phyloP scores from a whole-genome alignment of 1,140 invertebrate species.

The Lasioglossum albipes region DNA sequence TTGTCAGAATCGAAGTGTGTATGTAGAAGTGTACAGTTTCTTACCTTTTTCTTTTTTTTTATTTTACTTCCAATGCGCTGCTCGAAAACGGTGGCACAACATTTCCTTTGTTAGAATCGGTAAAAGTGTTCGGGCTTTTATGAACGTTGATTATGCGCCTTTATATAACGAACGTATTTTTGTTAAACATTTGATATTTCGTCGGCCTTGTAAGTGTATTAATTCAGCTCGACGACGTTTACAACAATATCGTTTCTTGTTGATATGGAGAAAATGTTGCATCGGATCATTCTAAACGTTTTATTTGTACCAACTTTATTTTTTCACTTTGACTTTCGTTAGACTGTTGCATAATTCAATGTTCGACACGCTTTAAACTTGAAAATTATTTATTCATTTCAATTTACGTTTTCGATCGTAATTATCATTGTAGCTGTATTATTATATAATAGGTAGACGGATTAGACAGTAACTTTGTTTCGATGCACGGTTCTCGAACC shows the following conservation, averaged over 20 bases:
- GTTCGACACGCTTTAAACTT: background rate
- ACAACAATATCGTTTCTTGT: slow-evolving; percentile 10
- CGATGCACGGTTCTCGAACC: background rate
- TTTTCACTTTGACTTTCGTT: background rate
- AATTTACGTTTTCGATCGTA: background rate
- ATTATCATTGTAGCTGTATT: background rate
- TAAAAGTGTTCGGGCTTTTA: background rate
- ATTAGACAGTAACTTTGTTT: background rate
- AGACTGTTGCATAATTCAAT: slow-evolving; percentile 3
- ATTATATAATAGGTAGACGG: slow-evolving; percentile 23
- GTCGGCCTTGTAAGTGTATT: background rate
- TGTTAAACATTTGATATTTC: background rate
- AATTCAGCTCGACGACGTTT: slow-evolving; percentile 19
- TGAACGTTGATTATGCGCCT: background rate
- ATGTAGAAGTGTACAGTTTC: background rate
- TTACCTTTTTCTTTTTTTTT: slow-evolving; percentile 4
- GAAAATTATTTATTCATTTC: background rate
- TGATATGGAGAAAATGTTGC: slow-evolving; percentile 17
- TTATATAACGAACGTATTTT: slow-evolving; percentile 20
- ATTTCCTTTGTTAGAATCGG: background rate
- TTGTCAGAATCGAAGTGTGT: slow-evolving; percentile 18
- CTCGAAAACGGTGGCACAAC: slow-evolving; percentile 8
- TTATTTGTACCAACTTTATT: background rate
- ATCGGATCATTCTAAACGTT: background rate
- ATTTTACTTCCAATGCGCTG: slow-evolving; percentile 26